Evolutionary conservation across 92 coral and sea anemone species (phyloP), one percentile per base, ranked within the genome.

Genomic region (Nematostella vectensis): DNA sequence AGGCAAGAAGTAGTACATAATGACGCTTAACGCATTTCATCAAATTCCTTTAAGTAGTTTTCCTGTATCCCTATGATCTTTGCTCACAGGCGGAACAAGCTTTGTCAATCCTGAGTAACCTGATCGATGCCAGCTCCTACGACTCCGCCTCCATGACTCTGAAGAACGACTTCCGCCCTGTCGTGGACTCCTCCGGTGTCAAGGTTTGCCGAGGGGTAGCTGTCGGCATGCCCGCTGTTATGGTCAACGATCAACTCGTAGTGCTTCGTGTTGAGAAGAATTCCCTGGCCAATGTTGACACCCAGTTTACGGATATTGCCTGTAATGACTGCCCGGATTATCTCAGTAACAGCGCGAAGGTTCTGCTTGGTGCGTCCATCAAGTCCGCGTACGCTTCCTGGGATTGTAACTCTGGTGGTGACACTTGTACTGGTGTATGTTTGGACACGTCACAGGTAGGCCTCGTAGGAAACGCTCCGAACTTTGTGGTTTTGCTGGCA

Each of bases 151-250:
- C 74, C 16, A 61, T 77, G 63, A 31, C 25, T 24, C 58, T 47
- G 30, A 86, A 86, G 55, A 15, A 68, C 0, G 31, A 53, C 27
- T 59, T 76, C 37, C 54, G 80, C 25, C 49, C 67, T 3, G 61
- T 79, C 8, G 67, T 71, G n/a, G 63, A 54, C 37, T 47, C 82
- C 2, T 27, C 55, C 9, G 85, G 87, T 25, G 65, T 54, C 22
- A 63, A 78, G 31, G 50, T 86, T 55, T 86, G 96, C 26, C 80
- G 76, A 48, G 81, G 79, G 2, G 73, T 75, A 26, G 85, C 76
- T 2, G 58, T 62, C 10, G 88, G 85, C 2, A 59, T 68, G 59
- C 76, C 96, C 0, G 70, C 75, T 2, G 63, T 61, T n/a, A 30
- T 81, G 8, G 96, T 78, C 45, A 63, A 68, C 61, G 59, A 78